Percentiles rank a stretch among this genome's conserved stretches.
phyloP scores from a whole-genome alignment of 2,888 invertebrate species.

The Villa cingulata region DNA sequence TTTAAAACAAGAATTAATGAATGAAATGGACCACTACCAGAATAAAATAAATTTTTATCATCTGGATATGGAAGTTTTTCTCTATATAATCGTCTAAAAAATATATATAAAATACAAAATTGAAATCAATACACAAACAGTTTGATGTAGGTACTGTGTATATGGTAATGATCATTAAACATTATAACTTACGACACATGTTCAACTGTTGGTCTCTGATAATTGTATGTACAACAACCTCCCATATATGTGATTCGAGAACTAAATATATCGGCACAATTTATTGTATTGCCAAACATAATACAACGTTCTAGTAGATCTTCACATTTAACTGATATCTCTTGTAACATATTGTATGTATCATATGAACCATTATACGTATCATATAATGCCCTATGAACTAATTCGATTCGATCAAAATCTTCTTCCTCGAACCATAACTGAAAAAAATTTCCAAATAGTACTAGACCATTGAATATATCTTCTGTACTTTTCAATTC shows the following conservation, averaged over 20 bases:
- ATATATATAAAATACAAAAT: no score
- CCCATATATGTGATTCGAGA: constrained; percentile 25
- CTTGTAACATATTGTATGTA: constrained; percentile 21
- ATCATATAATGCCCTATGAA: constrained; percentile 24
- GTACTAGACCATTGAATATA: constrained; percentile 22
- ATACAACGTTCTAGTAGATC: constrained; percentile 24
- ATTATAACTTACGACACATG: constrained; percentile 19
- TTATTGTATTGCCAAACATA: constrained; percentile 20
- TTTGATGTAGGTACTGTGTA: background rate
- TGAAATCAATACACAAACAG: background rate
- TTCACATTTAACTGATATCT: constrained; percentile 25
- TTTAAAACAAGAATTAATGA: constrained; percentile 28
- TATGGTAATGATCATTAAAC: background rate
- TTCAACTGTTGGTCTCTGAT: constrained; percentile 20
- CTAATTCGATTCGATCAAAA: constrained; percentile 16
- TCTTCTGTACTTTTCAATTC: constrained; percentile 13
- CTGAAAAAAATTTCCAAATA: constrained; percentile 22
- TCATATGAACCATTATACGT: constrained; percentile 26
- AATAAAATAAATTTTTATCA: constrained; percentile 1
- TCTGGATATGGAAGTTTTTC: background rate
- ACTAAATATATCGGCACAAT: constrained; percentile 22
- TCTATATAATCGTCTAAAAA: background rate
- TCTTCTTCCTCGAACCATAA: constrained; percentile 19
- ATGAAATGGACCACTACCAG: constrained; percentile 13
- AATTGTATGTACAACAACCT: constrained; percentile 31